Conservation (phyloP, 2,888 invertebrate species). For the Atherix ibis region DNA sequence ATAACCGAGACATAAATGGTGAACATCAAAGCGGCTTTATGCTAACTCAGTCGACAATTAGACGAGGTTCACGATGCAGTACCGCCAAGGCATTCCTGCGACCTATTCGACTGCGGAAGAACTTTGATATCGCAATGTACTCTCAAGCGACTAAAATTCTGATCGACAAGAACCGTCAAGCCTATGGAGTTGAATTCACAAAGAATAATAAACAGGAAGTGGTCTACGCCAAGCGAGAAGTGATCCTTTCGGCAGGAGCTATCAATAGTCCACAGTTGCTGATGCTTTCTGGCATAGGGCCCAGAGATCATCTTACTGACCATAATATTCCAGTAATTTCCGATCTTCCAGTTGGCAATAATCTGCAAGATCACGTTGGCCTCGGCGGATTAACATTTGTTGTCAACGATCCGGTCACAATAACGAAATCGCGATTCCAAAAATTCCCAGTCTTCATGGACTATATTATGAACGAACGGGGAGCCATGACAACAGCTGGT, state of each 20-base stretch:
- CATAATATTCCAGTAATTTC: constrained; percentile 57
- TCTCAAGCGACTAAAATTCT: constrained; percentile 59
- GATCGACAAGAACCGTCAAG: constrained; percentile 54
- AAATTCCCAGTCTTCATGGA: constrained; percentile 62
- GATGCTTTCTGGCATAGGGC: constrained; percentile 82
- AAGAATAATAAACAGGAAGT: constrained; percentile 46
- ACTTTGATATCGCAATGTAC: constrained; percentile 64
- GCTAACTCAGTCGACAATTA: constrained; percentile 70
- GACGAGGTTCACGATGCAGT: constrained; percentile 71
- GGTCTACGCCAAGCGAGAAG: constrained; percentile 60
- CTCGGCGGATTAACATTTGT: constrained; percentile 71
- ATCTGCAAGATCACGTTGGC: constrained; percentile 79
- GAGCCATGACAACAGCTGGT: constrained; percentile 69
- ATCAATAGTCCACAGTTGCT: constrained; percentile 78
- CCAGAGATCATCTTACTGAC: constrained; percentile 54
- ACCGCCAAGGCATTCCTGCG: constrained; percentile 77
- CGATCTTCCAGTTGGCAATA: constrained; percentile 64
- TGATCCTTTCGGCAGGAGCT: constrained; percentile 75
- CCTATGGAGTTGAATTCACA: constrained; percentile 59
- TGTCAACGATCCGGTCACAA: constrained; percentile 62
- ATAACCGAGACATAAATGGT: constrained; percentile 66
- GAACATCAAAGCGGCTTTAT: constrained; percentile 73
- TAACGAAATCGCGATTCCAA: constrained; percentile 62
- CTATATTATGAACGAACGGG: constrained; percentile 63
- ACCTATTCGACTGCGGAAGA: constrained; percentile 58